Evolutionary conservation across 2,888 invertebrate species (phyloP).

Genomic region (Phyllotreta striolata): DNA sequence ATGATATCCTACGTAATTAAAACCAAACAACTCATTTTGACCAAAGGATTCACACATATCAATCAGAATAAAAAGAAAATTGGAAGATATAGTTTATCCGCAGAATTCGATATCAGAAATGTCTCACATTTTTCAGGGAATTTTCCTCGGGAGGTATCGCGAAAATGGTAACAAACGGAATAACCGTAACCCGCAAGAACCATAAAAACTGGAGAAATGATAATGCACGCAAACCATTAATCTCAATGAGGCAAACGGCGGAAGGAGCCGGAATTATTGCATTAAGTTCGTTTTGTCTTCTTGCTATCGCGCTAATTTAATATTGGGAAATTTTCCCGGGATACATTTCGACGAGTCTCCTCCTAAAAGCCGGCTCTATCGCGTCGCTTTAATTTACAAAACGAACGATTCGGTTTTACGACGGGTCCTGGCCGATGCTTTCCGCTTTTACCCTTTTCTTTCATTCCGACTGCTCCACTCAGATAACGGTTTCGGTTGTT

Average conservation of each 20-base stretch:
- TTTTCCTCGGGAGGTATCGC: neutral
- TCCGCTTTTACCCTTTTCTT: constrained; percentile 16
- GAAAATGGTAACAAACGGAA: constrained; percentile 28
- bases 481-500: too few relatives aligned
- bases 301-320: constrained; percentile 19
- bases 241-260: constrained; percentile 33
- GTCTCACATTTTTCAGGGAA: too few relatives aligned
- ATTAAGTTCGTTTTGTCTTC: constrained; percentile 24
- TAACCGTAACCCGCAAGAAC: constrained; percentile 23
- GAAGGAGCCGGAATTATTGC: constrained; percentile 27
- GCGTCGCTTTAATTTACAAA: constrained; percentile 24
- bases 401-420: constrained; percentile 24
- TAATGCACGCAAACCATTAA: constrained; percentile 33
- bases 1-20: too few relatives aligned
- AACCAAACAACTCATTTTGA: too few relatives aligned
- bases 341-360: constrained; percentile 9
- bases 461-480: too few relatives aligned
- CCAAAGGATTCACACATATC: too few relatives aligned
- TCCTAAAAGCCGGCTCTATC: constrained; percentile 13
- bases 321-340: constrained; percentile 15
- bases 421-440: neutral
- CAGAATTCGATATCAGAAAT: too few relatives aligned
- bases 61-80: too few relatives aligned
- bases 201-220: constrained; percentile 29
- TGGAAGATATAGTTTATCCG: too few relatives aligned